These are phyloP conservation scores for Myzus persicae DNA, from an alignment of 1,140 invertebrate genomes.

Conservation along the genomic window DNA sequence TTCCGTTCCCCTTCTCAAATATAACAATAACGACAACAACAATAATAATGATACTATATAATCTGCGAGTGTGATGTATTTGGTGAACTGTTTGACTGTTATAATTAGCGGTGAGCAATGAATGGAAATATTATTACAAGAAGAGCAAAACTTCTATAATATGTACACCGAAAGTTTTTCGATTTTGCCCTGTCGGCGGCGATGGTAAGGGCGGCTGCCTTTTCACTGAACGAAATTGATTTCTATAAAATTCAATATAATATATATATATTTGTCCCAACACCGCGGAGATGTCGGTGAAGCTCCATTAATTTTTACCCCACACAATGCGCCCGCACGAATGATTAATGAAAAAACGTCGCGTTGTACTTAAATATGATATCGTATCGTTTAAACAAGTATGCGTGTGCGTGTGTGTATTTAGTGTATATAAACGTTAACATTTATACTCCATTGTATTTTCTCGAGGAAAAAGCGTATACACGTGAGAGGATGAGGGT, in stretches of 20 bases:
- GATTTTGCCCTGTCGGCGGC: background rate
- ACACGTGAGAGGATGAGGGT: background rate
- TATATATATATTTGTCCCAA: slow-evolving; percentile 37
- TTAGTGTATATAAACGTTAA: background rate
- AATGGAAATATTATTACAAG: slow-evolving; percentile 49
- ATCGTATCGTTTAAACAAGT: slow-evolving; percentile 29
- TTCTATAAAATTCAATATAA: slow-evolving; percentile 41
- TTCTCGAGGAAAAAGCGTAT: background rate
- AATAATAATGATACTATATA: slow-evolving; percentile 32
- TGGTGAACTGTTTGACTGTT: background rate
- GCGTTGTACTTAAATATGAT: background rate
- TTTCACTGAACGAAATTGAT: slow-evolving; percentile 45
- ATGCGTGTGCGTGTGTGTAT: background rate
- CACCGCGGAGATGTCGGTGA: background rate
- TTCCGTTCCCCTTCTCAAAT: background rate
- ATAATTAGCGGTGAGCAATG: slow-evolving; percentile 27
- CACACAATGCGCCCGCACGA: background rate
- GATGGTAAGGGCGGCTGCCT: background rate
- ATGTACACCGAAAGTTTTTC: slow-evolving; percentile 40
- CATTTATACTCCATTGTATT: background rate
- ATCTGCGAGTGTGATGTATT: background rate
- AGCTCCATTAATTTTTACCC: slow-evolving; percentile 50
- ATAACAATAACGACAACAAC: background rate
- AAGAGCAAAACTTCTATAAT: background rate
- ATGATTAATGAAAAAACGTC: slow-evolving; percentile 50